Evolutionary conservation across 2,113 vertebrate species (phyloP).

Genomic region (Lophius piscatorius): DNA sequence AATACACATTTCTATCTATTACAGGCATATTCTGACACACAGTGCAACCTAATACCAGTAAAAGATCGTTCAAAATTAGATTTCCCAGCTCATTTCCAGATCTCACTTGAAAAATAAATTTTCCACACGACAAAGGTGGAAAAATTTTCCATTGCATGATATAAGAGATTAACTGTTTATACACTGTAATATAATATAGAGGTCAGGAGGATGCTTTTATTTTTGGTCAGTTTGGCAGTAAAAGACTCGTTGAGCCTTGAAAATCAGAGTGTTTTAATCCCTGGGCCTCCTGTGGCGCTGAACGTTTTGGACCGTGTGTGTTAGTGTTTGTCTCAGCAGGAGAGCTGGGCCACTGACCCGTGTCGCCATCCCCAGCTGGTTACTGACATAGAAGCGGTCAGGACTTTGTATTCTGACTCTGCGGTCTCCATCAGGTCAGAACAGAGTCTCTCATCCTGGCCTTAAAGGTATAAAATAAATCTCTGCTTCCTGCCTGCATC

Average conservation of each 20-base stretch:
- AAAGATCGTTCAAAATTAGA: too few relatives aligned
- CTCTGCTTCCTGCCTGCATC: not conserved
- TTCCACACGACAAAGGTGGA: too few relatives aligned
- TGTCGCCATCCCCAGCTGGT: slow-evolving; percentile 89
- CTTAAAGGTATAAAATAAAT: not conserved
- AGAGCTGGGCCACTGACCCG: slow-evolving; percentile 84
- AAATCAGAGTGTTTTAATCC: slow-evolving; percentile 19
- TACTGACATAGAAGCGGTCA: slow-evolving; percentile 88
- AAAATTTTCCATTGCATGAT: too few relatives aligned
- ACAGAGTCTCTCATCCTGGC: not conserved
- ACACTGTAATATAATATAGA: not conserved
- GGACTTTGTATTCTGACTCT: slow-evolving; percentile 89
- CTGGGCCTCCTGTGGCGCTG: slow-evolving; percentile 17
- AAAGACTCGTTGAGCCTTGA: not conserved
- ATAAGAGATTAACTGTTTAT: not conserved
- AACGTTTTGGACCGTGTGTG: slow-evolving; percentile 27
- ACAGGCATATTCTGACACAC: too few relatives aligned
- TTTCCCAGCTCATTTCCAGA: too few relatives aligned
- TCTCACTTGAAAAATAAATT: too few relatives aligned
- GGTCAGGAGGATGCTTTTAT: not conserved
- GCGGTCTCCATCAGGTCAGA: slow-evolving; percentile 86
- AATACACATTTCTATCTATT: too few relatives aligned
- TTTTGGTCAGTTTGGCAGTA: too few relatives aligned
- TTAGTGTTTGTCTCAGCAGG: slow-evolving; percentile 73
- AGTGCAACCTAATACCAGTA: too few relatives aligned